These are phyloP conservation scores for human DNA, from an alignment of 2,113 vertebrate genomes.

Conservation along the genomic window DNA sequence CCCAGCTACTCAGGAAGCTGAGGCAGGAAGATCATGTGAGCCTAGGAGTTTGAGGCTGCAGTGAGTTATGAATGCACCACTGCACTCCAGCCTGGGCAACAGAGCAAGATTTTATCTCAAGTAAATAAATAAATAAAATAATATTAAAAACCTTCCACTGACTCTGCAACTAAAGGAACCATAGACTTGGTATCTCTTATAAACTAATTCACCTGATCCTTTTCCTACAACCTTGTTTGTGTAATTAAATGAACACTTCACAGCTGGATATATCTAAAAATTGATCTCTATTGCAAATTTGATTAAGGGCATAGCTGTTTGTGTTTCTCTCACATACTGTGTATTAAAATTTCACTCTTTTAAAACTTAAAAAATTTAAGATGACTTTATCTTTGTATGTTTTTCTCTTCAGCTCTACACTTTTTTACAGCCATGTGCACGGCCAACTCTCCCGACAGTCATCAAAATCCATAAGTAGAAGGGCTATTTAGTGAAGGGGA, in stretches of 20 bases:
- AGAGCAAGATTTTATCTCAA: not conserved
- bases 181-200: slow-evolving; percentile 34
- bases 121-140: not conserved
- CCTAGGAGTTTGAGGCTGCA: not conserved
- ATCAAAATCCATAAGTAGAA: not conserved
- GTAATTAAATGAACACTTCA: not conserved
- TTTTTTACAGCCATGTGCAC: not conserved
- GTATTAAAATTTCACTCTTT: not conserved
- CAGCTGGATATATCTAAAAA: slow-evolving; percentile 3
- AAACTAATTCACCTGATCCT: slow-evolving; percentile 48
- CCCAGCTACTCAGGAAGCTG: not conserved
- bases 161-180: not conserved
- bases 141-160: not conserved
- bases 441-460: not conserved
- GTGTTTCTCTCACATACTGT: not conserved
- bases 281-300: not conserved
- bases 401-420: not conserved
- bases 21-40: not conserved
- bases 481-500: not conserved
- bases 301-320: not conserved
- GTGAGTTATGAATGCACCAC: too few species aligned
- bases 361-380: slow-evolving; percentile 16
- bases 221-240: slow-evolving; percentile 59
- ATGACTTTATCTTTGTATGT: not conserved
- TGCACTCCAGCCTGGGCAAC: not conserved